Conservation (phyloP, 2,797 vertebrate genomes). For the Scleropages formosus region DNA sequence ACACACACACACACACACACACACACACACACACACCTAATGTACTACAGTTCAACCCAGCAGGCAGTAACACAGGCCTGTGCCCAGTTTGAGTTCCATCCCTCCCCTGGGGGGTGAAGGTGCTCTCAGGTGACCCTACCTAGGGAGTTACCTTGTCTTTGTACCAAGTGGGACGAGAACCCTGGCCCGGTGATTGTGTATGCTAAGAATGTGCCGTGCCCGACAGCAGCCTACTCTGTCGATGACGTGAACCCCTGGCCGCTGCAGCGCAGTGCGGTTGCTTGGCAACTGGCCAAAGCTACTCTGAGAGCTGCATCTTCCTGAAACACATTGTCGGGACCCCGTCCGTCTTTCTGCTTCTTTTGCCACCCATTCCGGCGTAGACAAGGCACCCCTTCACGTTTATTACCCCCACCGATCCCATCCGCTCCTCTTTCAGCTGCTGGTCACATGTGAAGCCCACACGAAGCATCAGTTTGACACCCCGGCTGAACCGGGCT, state of each 20-base stretch:
- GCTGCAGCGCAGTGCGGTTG: slow-evolving; percentile 48
- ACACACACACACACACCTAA: background rate
- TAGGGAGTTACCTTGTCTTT: background rate
- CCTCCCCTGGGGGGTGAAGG: background rate
- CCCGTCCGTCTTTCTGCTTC: background rate
- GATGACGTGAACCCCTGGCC: slow-evolving; percentile 36
- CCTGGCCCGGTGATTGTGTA: background rate
- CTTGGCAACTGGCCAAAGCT: slow-evolving; percentile 62
- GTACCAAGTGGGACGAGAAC: background rate
- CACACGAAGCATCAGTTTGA: background rate
- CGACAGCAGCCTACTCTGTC: slow-evolving; percentile 5
- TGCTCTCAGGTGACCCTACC: background rate
- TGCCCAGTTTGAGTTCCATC: background rate
- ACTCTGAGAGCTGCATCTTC: slow-evolving; percentile 24
- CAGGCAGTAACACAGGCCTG: background rate
- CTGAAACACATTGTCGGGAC: background rate
- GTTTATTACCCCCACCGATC: too few species aligned
- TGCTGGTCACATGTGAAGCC: background rate
- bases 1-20: background rate
- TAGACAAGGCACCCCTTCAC: slow-evolving; percentile 11
- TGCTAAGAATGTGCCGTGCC: background rate
- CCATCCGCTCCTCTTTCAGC: background rate
- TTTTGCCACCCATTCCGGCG: background rate
- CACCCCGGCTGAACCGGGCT: background rate
- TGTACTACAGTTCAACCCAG: too few species aligned